Percentiles rank a stretch among this genome's conserved stretches.
These are phyloP conservation scores for Liasis olivaceus DNA, from an alignment of 2,797 vertebrate genomes.

Conservation along the genomic window DNA sequence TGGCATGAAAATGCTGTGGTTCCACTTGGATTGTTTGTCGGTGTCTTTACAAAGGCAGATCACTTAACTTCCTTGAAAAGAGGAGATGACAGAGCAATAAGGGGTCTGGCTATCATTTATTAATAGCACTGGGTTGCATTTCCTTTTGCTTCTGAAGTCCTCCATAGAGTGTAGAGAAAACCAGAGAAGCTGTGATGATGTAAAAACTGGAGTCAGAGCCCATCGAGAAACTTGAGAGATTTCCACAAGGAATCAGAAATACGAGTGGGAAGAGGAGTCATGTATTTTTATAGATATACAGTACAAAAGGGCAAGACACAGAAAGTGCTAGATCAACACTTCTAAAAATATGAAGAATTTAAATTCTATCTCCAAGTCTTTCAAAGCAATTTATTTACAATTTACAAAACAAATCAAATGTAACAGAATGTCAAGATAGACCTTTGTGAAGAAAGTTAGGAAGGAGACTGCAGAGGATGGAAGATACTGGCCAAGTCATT, in stretches of 20 bases:
- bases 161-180: slow-evolving; percentile 25
- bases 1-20: slow-evolving; percentile 11
- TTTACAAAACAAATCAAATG: neutral
- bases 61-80: neutral
- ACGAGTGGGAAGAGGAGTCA: neutral
- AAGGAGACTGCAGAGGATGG: neutral
- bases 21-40: neutral
- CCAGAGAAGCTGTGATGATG: slow-evolving; percentile 5
- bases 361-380: neutral
- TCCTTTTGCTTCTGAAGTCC: slow-evolving; percentile 44
- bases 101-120: slow-evolving; percentile 57
- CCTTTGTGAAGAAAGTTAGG: neutral
- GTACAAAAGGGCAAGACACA: neutral
- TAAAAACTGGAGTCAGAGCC: slow-evolving; percentile 35
- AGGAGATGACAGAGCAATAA: slow-evolving; percentile 44
- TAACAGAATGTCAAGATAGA: neutral
- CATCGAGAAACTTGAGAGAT: slow-evolving; percentile 8
- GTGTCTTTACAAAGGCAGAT: neutral
- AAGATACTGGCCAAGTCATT: neutral
- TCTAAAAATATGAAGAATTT: neutral
- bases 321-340: neutral
- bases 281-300: neutral
- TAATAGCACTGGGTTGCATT: slow-evolving; percentile 35
- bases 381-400: neutral
- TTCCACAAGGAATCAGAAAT: neutral